Conservation (phyloP, 2,797 vertebrate genomes). For the Varecia variegata region DNA sequence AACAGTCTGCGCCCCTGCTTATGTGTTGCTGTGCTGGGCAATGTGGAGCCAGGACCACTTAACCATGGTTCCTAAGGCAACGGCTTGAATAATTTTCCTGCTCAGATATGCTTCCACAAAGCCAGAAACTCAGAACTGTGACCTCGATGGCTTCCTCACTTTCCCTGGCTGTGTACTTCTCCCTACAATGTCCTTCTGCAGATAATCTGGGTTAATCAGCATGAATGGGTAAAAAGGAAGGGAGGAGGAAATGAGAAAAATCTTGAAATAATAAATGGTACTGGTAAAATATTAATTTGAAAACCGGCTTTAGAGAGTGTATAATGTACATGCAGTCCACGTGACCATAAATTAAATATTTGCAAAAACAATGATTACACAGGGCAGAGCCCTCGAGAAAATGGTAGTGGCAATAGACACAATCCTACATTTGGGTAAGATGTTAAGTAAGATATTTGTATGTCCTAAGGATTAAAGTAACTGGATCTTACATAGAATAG, state of each 20-base stretch:
- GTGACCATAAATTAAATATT: background rate
- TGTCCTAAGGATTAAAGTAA: background rate
- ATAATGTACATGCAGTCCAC: background rate
- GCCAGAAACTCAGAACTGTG: background rate
- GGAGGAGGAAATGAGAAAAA: conserved; percentile 32
- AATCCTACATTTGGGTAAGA: background rate
- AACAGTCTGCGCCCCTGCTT: background rate
- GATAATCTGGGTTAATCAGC: background rate
- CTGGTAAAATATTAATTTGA: conserved; percentile 34
- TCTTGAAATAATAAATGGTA: conserved; percentile 41
- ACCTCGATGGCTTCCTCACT: background rate
- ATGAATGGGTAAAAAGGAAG: background rate
- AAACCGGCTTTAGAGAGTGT: background rate
- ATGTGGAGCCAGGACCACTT: background rate
- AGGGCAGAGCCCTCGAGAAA: background rate
- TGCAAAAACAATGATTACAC: background rate
- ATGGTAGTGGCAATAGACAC: background rate
- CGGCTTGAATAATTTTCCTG: background rate
- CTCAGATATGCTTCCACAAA: background rate
- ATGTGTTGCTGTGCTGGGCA: background rate
- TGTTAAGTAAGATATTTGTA: background rate
- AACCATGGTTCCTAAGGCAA: background rate
- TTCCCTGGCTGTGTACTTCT: background rate
- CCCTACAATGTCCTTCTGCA: background rate
- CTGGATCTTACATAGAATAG: background rate